Conservation (phyloP, 2,113 vertebrate genomes). For the Strigops habroptila region DNA sequence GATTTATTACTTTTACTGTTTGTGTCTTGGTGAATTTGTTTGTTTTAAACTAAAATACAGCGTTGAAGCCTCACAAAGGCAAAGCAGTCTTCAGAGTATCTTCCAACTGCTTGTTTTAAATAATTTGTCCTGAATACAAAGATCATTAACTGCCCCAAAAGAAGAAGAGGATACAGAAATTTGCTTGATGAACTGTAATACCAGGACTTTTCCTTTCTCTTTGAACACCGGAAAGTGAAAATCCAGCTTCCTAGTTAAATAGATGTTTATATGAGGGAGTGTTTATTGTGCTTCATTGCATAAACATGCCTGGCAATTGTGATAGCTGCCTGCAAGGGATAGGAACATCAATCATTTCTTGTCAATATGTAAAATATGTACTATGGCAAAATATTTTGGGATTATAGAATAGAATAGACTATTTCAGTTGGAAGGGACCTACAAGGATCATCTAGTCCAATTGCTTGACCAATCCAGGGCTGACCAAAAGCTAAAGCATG, state of each 20-base stretch:
- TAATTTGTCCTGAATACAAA: background rate
- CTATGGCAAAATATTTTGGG: background rate
- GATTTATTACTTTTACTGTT: background rate
- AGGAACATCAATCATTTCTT: background rate
- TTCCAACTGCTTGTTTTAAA: background rate
- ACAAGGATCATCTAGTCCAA: background rate
- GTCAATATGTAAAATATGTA: background rate
- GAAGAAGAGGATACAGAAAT: background rate
- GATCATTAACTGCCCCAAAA: background rate
- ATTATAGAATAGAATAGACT: background rate
- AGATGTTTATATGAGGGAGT: background rate
- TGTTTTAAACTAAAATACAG: background rate
- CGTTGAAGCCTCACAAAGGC: background rate
- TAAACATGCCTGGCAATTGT: background rate
- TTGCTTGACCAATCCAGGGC: background rate
- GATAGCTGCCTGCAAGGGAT: background rate
- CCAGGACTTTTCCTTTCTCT: background rate
- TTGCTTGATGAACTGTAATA: background rate
- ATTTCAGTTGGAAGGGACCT: background rate
- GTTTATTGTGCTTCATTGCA: background rate
- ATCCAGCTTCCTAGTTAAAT: background rate
- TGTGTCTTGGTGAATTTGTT: background rate
- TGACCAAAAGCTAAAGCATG: background rate
- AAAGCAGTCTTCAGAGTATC: background rate
- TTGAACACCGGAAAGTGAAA: background rate